These are phyloP conservation scores for Alloscopus bannaensis DNA, from an alignment of 2,888 invertebrate species.

Conservation along the genomic window DNA sequence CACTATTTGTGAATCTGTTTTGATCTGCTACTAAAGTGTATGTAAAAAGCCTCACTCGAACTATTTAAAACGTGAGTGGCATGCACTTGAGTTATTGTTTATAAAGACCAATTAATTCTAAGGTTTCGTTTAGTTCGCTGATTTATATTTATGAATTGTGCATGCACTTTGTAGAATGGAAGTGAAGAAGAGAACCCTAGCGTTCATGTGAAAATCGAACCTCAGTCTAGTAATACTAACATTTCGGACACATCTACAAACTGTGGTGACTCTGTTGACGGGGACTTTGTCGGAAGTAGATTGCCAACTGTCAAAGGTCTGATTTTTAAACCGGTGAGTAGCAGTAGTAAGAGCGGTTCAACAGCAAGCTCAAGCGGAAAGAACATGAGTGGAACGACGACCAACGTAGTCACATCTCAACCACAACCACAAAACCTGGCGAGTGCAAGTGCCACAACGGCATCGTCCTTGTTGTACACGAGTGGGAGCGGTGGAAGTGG, in stretches of 20 bases:
- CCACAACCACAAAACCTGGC: conserved; percentile 70
- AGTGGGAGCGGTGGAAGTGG: conserved; percentile 49
- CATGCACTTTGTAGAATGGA: conserved; percentile 41
- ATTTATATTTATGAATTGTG: conserved; percentile 29
- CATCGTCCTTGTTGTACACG: conserved; percentile 68
- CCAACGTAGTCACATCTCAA: conserved; percentile 67
- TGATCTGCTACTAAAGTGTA: too few relatives aligned
- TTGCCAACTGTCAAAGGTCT: conserved; percentile 48
- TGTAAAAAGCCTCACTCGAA: too few relatives aligned
- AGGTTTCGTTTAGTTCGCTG: too few relatives aligned
- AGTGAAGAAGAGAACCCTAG: conserved; percentile 19
- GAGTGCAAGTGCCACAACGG: conserved; percentile 70
- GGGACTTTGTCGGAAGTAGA: conserved; percentile 14
- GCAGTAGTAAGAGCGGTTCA: background rate
- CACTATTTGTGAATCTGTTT: too few relatives aligned
- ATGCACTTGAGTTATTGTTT: too few relatives aligned
- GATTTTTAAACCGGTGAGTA: conserved; percentile 46
- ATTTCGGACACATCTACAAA: background rate
- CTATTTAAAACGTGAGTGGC: too few relatives aligned
- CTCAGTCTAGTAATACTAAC: background rate
- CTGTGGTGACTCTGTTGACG: background rate
- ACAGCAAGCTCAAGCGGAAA: conserved; percentile 7
- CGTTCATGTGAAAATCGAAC: conserved; percentile 12
- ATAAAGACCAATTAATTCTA: too few relatives aligned
- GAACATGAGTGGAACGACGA: conserved; percentile 60